Evolutionary conservation across 2,888 invertebrate species (phyloP).

Genomic region (Xanthia icteritia): DNA sequence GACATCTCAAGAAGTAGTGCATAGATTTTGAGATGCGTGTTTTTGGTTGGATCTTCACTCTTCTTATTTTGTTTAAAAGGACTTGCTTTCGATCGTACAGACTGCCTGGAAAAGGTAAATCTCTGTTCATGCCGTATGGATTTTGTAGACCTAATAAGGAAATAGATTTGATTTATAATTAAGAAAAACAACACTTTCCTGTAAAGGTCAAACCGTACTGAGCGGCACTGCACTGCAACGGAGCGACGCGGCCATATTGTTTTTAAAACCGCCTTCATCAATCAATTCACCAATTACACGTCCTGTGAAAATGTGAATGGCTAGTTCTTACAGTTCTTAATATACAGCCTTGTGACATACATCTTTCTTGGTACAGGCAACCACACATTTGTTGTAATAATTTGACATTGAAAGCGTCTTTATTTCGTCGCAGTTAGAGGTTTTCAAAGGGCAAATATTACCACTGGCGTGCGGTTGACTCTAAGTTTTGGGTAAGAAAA

Average conservation of each 20-base stretch:
- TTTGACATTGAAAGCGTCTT: not conserved
- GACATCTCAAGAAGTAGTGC: not conserved
- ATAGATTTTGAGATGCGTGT: not conserved
- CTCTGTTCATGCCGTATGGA: not conserved
- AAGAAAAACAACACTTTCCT: not conserved
- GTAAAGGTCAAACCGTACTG: not conserved
- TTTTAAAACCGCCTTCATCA: not conserved
- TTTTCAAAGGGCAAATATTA: not conserved
- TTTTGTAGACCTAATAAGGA: not conserved
- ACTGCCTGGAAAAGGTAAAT: not conserved
- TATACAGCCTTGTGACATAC: not conserved
- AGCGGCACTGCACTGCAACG: not conserved
- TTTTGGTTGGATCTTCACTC: not conserved
- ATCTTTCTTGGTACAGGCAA: too few relatives aligned
- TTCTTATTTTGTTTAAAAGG: not conserved
- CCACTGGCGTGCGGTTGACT: not conserved
- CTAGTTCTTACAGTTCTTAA: not conserved
- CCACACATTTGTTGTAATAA: not conserved
- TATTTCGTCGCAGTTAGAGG: not conserved
- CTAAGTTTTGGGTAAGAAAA: not conserved
- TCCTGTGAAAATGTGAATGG: not conserved
- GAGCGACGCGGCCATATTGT: not conserved
- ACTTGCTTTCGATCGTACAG: not conserved
- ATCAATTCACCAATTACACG: not conserved
- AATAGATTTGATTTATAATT: not conserved